A percentile compares a stretch with the other conserved stretches of the same genome.
phyloP scores from a whole-genome alignment of 2,888 invertebrate species.

The Macrosiphum euphorbiae region DNA sequence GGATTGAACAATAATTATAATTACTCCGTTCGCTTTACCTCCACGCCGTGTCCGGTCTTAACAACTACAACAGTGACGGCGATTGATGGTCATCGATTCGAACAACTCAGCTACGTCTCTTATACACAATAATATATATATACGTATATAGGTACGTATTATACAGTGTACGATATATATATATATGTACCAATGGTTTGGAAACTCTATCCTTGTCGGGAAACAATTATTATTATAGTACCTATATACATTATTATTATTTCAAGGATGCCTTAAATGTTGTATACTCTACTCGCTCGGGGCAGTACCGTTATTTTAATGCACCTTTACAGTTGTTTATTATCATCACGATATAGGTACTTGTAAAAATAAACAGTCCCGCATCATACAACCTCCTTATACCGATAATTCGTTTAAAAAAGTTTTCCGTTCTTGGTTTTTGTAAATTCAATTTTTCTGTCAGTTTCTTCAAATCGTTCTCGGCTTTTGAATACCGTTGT shows the following conservation, averaged over 20 bases:
- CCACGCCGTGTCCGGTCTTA: neutral
- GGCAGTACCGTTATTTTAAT: neutral
- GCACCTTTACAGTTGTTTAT: neutral
- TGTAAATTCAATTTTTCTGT: neutral
- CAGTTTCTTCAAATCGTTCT: neutral
- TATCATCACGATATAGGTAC: neutral
- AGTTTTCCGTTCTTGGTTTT: neutral
- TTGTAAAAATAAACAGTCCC: neutral
- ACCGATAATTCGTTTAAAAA: neutral
- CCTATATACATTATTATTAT: slow-evolving; percentile 15
- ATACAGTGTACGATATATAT: neutral
- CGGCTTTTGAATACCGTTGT: neutral
- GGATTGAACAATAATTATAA: slow-evolving; percentile 2
- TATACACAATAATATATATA: neutral
- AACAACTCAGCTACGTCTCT: neutral
- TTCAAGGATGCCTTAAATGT: neutral
- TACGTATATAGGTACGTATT: neutral
- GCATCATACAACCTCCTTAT: neutral
- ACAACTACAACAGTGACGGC: slow-evolving; percentile 9
- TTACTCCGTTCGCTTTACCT: neutral
- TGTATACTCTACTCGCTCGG: neutral
- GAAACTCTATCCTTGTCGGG: neutral
- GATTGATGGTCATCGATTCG: slow-evolving; percentile 33
- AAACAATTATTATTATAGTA: slow-evolving; percentile 20
- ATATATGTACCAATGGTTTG: neutral